A percentile compares a stretch with the other conserved stretches of the same genome.
phyloP scores from a whole-genome alignment of 2,113 vertebrate genomes.

The Leiothrix lutea region DNA sequence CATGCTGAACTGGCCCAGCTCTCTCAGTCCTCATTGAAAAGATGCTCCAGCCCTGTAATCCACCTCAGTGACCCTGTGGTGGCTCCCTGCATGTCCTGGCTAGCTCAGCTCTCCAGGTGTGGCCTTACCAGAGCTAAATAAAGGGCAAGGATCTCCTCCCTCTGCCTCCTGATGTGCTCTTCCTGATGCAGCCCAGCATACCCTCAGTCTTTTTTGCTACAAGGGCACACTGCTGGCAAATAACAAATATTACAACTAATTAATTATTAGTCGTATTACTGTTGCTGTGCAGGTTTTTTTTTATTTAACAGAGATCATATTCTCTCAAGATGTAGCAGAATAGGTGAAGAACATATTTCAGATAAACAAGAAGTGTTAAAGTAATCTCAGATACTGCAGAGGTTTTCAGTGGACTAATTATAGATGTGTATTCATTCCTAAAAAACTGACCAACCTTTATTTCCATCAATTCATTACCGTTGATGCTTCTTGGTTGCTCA shows the following conservation, averaged over 20 bases:
- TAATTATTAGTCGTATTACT: not conserved
- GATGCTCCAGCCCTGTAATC: not conserved
- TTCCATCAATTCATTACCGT: not conserved
- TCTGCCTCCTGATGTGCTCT: accelerated
- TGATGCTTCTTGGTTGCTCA: not conserved
- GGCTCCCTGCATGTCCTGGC: not conserved
- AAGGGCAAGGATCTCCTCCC: not conserved
- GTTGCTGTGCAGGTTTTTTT: not conserved
- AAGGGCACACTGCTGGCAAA: not conserved
- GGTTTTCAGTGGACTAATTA: not conserved
- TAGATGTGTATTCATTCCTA: not conserved
- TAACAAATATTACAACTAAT: not conserved
- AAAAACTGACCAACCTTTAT: not conserved
- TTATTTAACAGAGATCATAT: not conserved
- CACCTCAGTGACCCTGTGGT: not conserved
- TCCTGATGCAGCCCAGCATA: not conserved
- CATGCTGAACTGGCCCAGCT: not conserved
- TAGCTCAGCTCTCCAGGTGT: not conserved
- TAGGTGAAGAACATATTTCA: not conserved
- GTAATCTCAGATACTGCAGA: not conserved
- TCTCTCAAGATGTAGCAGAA: not conserved
- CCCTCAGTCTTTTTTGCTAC: not conserved
- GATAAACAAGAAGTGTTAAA: not conserved
- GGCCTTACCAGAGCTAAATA: not conserved
- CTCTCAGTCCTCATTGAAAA: not conserved